These are phyloP conservation scores for Plecotus auritus DNA, from an alignment of 2,113 vertebrate genomes.

Conservation along the genomic window DNA sequence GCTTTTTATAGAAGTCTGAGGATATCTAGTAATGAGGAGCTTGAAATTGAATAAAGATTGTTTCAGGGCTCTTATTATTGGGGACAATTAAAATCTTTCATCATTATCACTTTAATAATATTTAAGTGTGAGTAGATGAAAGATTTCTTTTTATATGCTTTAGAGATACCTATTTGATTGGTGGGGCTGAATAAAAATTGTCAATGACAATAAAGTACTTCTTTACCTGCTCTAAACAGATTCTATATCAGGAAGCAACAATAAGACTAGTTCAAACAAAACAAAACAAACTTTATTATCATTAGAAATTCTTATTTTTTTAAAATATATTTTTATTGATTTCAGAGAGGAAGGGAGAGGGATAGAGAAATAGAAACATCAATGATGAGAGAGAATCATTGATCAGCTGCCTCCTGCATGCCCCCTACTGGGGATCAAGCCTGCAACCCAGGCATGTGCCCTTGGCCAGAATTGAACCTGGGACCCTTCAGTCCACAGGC, in stretches of 20 bases:
- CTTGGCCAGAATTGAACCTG: too few relatives aligned
- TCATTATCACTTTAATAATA: slow-evolving; percentile 47
- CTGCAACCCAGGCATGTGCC: too few relatives aligned
- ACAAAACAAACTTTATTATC: neutral
- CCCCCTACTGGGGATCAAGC: too few relatives aligned
- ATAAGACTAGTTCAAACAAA: neutral
- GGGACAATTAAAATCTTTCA: slow-evolving; percentile 34
- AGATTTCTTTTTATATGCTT: slow-evolving; percentile 28
- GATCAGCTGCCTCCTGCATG: too few relatives aligned
- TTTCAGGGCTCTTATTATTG: slow-evolving; percentile 23
- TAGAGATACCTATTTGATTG: slow-evolving; percentile 32
- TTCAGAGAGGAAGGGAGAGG: too few relatives aligned
- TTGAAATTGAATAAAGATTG: slow-evolving; percentile 45
- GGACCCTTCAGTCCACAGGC: too few relatives aligned
- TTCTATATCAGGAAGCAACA: slow-evolving; percentile 24
- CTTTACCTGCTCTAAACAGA: neutral
- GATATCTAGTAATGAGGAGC: slow-evolving; percentile 55
- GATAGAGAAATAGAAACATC: too few relatives aligned
- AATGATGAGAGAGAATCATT: too few relatives aligned
- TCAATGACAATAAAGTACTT: slow-evolving; percentile 20
- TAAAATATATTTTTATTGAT: neutral
- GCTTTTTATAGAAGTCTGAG: slow-evolving; percentile 53
- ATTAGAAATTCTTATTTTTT: neutral
- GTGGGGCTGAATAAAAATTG: slow-evolving; percentile 19
- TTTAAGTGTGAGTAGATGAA: slow-evolving; percentile 32